These are phyloP conservation scores for Nipponacmea schrenckii DNA, from an alignment of 2,888 invertebrate species.

Conservation along the genomic window DNA sequence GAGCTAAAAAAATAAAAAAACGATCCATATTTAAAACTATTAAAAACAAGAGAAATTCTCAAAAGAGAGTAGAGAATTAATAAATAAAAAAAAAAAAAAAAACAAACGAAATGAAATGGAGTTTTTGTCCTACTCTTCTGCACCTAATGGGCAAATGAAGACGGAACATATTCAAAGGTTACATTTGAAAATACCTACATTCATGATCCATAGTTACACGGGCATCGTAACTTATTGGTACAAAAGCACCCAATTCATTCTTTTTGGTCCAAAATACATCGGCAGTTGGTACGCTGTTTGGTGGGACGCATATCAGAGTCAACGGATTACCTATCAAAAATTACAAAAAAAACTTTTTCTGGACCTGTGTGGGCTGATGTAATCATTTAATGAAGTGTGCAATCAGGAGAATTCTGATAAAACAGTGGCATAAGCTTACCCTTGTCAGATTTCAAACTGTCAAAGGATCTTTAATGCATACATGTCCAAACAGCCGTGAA, in stretches of 20 bases:
- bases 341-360: constrained; percentile 39
- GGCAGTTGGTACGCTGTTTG: constrained; percentile 96
- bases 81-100: too few species aligned
- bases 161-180: too few species aligned
- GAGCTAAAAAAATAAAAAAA: constrained; percentile 72
- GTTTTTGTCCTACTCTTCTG: too few species aligned
- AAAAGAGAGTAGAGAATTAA: neutral
- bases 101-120: too few species aligned
- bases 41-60: neutral
- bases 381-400: too few species aligned
- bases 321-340: constrained; percentile 91
- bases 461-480: too few species aligned
- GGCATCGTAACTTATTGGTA: constrained; percentile 72
- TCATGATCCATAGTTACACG: constrained; percentile 95
- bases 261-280: constrained; percentile 94
- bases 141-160: too few species aligned
- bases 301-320: constrained; percentile 89
- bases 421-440: too few species aligned
- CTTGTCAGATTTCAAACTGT: too few species aligned
- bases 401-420: too few species aligned
- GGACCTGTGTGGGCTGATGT: too few species aligned
- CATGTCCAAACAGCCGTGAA: too few species aligned
- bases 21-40: neutral
- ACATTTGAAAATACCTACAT: constrained; percentile 37
- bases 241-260: constrained; percentile 57